Evolutionary conservation across 2,888 invertebrate genomes (phyloP).

Genomic region (Plebejus argus): DNA sequence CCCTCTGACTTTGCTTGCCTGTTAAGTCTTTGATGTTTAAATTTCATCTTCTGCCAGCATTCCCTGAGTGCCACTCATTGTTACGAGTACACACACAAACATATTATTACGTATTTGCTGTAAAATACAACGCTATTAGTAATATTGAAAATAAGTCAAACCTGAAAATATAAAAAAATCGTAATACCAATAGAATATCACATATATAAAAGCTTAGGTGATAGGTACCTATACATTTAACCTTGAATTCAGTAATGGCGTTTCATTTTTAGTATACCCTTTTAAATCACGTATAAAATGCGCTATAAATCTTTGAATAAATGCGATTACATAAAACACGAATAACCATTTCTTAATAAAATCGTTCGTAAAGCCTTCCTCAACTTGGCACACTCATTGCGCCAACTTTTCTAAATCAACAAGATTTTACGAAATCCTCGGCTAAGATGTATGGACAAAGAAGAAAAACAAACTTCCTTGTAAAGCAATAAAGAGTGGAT

Average conservation of each 20-base stretch:
- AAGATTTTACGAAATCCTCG: not conserved
- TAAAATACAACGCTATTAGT: no score
- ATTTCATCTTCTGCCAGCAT: no score
- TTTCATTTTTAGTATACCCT: not conserved
- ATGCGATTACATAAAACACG: constrained; percentile 11
- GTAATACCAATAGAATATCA: not conserved
- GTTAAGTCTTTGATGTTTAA: no score
- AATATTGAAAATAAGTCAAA: no score
- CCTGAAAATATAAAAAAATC: no score
- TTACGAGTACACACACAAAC: no score
- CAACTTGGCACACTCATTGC: constrained; percentile 5
- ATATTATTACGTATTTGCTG: no score
- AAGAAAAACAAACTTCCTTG: constrained; percentile 24
- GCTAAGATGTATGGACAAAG: constrained; percentile 2
- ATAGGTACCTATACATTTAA: not conserved
- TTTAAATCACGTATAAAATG: not conserved
- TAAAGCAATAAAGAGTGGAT: constrained; percentile 5
- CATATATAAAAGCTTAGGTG: not conserved
- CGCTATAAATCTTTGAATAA: not conserved
- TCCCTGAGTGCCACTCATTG: no score
- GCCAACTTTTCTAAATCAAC: constrained; percentile 23
- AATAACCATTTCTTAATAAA: not conserved
- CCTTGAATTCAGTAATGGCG: not conserved
- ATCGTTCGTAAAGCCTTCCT: not conserved
- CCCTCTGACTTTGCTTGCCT: no score